Base-by-base conservation (phyloP, 2,113 vertebrate species). In the Penelope pileata region DNA sequence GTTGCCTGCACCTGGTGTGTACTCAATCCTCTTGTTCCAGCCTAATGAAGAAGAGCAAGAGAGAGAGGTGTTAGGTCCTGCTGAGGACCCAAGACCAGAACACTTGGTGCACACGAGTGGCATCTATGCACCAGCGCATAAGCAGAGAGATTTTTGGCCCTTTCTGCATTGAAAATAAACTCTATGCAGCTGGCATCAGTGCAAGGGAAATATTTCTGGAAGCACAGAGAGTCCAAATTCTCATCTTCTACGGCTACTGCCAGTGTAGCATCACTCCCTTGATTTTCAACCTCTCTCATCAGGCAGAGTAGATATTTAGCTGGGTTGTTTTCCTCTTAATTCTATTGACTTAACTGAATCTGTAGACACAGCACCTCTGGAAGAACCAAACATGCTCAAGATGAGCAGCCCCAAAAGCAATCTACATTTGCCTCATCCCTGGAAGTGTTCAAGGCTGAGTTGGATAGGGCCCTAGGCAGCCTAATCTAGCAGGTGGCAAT, bases 11-110 rank as follows among this genome's bases (percentile, higher is more conserved):
- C 99, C 99, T 0, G 99, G 99, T 3, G 98, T 98, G 93, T 99
- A 99, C 93, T 99, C 99, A 6, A 99, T 99, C 69, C 99, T 98
- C 96, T 99, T 99, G 84, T 98, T 99, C 99, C 99, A 99, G 92
- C 99, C 99, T 99, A 91, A 81, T 8, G 47, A 79, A 66, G 79
- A 63, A 47, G 16, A 53, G 56, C 8, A 38, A n/a, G 15, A 56
- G n/a, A 74, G 47, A 68, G 32, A 72, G 21, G 42, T 27, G 48
- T 84, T n/a, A 70, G 36, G n/a, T 51, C 23, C 27, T 81, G 84
- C n/a, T 86, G 77, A 51, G 34, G 60, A 90, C 69, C 12, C 47
- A 29, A 42, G 40, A 62, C 36, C 72, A 43, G 75, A 81, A 23
- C 6, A 64, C 13, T 16, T 80, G 54, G 59, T 67, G 53, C 15